Conservation (phyloP, 64 coral and sea anemone species). For the Pachyseris speciosa region DNA sequence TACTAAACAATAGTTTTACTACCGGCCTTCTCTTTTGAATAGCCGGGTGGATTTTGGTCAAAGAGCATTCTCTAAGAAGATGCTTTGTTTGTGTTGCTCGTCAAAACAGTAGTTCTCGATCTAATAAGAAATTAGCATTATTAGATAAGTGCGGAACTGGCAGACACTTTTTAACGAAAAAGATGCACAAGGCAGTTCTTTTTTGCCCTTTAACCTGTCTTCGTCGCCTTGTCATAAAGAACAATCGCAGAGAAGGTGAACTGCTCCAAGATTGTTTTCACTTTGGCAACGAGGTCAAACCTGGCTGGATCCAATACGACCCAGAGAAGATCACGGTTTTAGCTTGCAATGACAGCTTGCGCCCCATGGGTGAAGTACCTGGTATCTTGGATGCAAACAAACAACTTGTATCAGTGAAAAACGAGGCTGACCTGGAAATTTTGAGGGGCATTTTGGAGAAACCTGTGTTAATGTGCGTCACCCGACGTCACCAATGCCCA, state of each 20-base stretch:
- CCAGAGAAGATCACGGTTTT: constrained; percentile 35
- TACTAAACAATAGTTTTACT: background rate
- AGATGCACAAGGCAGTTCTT: background rate
- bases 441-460: constrained; percentile 15
- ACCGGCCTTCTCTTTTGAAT: background rate
- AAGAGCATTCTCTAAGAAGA: too few relatives aligned
- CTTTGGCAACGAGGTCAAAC: constrained; percentile 17
- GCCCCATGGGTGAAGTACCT: background rate
- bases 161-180: background rate
- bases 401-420: constrained; percentile 29
- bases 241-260: background rate
- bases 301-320: constrained; percentile 46
- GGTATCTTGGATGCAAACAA: constrained; percentile 10
- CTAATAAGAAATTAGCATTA: too few relatives aligned
- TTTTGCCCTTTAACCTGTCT: constrained; percentile 6
- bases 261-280: constrained; percentile 28
- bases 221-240: background rate
- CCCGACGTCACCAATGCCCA: constrained; percentile 19
- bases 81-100: too few relatives aligned
- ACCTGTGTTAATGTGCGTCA: constrained; percentile 56
- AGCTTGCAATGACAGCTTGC: constrained; percentile 35
- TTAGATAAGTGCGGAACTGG: too few relatives aligned
- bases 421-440: background rate
- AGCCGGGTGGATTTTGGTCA: background rate
- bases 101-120: too few relatives aligned